These are phyloP conservation scores for Porites evermanni DNA, from an alignment of 92 coral and sea anemone species.

Conservation along the genomic window DNA sequence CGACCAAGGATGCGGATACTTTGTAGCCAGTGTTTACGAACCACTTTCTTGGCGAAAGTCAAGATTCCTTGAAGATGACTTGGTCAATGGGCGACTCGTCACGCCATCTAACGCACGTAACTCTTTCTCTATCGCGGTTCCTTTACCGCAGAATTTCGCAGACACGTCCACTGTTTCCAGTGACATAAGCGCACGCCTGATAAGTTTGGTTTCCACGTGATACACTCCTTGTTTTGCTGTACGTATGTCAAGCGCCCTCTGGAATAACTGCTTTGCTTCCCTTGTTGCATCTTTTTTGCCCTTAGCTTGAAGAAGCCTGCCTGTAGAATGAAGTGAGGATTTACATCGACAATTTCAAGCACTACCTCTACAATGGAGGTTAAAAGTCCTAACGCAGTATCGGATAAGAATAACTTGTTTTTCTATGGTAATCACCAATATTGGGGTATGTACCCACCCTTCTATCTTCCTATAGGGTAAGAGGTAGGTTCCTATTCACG, in stretches of 20 bases:
- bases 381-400: too few relatives aligned
- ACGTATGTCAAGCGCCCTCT: slow-evolving; percentile 92
- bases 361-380: too few relatives aligned
- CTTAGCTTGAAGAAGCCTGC: slow-evolving; percentile 82
- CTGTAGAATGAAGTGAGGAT: slow-evolving; percentile 29
- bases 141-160: slow-evolving; percentile 61
- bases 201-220: slow-evolving; percentile 76
- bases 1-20: too few relatives aligned
- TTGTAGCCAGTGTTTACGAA: not conserved
- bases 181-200: slow-evolving; percentile 81
- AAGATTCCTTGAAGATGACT: slow-evolving; percentile 24
- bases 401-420: too few relatives aligned
- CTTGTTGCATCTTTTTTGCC: slow-evolving; percentile 78
- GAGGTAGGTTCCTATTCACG: too few relatives aligned
- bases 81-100: slow-evolving; percentile 6
- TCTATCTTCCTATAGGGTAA: too few relatives aligned
- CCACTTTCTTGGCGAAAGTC: slow-evolving; percentile 26
- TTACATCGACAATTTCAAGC: too few relatives aligned
- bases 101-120: slow-evolving; percentile 19
- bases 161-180: slow-evolving; percentile 79
- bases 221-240: slow-evolving; percentile 89
- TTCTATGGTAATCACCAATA: too few relatives aligned
- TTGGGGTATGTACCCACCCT: too few relatives aligned
- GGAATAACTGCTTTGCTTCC: slow-evolving; percentile 80
- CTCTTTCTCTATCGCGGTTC: slow-evolving; percentile 58